phyloP scores from a whole-genome alignment of 2,888 invertebrate genomes.

The Cylloceria caligata region DNA sequence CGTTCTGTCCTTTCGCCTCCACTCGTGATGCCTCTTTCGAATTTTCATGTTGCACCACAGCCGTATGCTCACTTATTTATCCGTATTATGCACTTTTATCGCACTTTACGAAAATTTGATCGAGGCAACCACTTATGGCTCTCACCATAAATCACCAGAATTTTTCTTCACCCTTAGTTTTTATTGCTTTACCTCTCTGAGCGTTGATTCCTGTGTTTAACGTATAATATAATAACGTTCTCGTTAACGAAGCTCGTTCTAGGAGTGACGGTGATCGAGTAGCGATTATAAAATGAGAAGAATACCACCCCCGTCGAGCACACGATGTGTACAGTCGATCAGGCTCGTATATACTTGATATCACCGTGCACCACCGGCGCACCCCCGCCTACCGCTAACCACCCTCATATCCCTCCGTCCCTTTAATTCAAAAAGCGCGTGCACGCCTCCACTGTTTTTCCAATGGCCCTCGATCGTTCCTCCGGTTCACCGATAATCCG shows the following conservation, averaged over 20 bases:
- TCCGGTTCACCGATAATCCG: slow-evolving; percentile 56
- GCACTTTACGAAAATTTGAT: background rate
- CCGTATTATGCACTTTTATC: background rate
- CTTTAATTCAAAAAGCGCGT: slow-evolving; percentile 13
- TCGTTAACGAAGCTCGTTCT: slow-evolving; percentile 12
- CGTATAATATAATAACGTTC: background rate
- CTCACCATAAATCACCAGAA: background rate
- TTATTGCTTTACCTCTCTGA: background rate
- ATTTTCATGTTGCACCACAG: slow-evolving; percentile 71
- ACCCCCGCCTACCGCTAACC: slow-evolving; percentile 30
- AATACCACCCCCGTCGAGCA: slow-evolving; percentile 12
- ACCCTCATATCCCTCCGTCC: slow-evolving; percentile 14
- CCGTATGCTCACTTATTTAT: background rate
- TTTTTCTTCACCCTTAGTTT: background rate
- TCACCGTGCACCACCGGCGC: slow-evolving; percentile 33
- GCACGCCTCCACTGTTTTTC: background rate
- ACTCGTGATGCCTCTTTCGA: slow-evolving; percentile 76
- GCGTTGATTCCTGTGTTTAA: background rate
- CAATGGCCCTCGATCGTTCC: background rate
- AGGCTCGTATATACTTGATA: slow-evolving; percentile 34
- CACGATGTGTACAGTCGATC: slow-evolving; percentile 35
- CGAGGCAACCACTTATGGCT: background rate
- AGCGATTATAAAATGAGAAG: background rate
- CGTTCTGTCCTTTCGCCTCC: slow-evolving; percentile 70
- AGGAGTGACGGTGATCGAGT: background rate